Evolutionary conservation across 2,113 vertebrate genomes (phyloP), one percentile per base, ranked within the genome.

Genomic region (Muntiacus muntjak): DNA sequence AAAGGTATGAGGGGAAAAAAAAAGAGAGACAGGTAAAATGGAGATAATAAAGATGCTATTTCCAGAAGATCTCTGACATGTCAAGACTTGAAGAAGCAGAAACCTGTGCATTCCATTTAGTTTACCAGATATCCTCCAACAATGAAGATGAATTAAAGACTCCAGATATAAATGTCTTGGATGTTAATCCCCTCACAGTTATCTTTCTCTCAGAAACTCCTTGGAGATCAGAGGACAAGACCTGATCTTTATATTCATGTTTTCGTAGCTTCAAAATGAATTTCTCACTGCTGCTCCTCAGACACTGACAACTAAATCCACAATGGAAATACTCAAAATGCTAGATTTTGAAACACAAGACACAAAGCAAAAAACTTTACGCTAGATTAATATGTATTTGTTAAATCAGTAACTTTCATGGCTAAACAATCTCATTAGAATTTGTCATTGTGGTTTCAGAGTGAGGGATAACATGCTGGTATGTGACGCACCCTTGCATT

Each of bases 181-280:
- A 8, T 95, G 14, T 60, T 79, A 95, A 91, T 85, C 95, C 15
- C 9, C 11, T 81, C 50, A 6, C 0, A 54, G 36, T 43, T 90
- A 19, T 60, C 26, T 67, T 67, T 94, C 52, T 67, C 19, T 92
- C 3, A 67, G 87, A 93, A 95, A 83, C 30, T 60, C 9, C 19
- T 71, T 90, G 25, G 58, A 92, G 43, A 33, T 67, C 25, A 13
- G 43, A 57, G n/a, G 43, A 58, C 78, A 55, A 88, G 23, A 92
- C 0, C 26, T 81, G 81, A 87, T 93, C 30, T 91, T 91, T 78
- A 87, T 79, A 82, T 52, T 91, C 25, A 57, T 45, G 25, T 54
- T 87, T 97, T 93, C 81, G 10, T 94, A 89, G 87, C 21, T 95
- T 89, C 83, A 87, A 94, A 97, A 92, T 92, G 4, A 89, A 93